Conservation (phyloP, 2,113 vertebrate species). For the Chitala chitala region DNA sequence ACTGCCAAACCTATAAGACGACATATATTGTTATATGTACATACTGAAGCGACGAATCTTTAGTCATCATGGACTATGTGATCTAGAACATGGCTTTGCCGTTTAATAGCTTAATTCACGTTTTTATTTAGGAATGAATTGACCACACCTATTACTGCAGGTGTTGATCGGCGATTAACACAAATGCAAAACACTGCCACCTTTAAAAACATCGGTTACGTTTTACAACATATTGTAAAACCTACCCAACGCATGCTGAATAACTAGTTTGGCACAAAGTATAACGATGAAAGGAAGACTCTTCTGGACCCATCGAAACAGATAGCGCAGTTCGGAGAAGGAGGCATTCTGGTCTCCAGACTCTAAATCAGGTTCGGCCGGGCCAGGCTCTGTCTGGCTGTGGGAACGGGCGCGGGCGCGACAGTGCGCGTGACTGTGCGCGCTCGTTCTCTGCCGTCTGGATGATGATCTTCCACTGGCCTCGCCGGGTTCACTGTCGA, state of each 20-base stretch:
- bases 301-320: conserved; percentile 85
- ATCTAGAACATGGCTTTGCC: too few relatives aligned
- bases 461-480: conserved; percentile 53
- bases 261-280: conserved; percentile 78
- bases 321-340: conserved; percentile 75
- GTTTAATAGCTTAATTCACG: too few relatives aligned
- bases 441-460: conserved; percentile 52
- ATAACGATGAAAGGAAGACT: conserved; percentile 89
- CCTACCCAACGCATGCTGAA: conserved; percentile 82
- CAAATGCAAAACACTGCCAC: too few relatives aligned
- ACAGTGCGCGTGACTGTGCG: conserved; percentile 59
- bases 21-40: not conserved
- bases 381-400: conserved; percentile 48
- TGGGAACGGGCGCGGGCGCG: conserved; percentile 53
- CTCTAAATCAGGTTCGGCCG: conserved; percentile 52
- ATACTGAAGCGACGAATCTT: too few relatives aligned
- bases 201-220: too few relatives aligned
- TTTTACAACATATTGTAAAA: too few relatives aligned
- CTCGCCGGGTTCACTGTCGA: conserved; percentile 58
- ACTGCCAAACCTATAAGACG: conserved; percentile 79
- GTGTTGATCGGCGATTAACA: too few relatives aligned
- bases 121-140: too few relatives aligned
- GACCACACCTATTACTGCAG: too few relatives aligned
- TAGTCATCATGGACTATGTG: too few relatives aligned
- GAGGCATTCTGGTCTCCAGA: conserved; percentile 73